Conservation (phyloP, 2,888 invertebrate species). For the Siphlonurus alternatus region DNA sequence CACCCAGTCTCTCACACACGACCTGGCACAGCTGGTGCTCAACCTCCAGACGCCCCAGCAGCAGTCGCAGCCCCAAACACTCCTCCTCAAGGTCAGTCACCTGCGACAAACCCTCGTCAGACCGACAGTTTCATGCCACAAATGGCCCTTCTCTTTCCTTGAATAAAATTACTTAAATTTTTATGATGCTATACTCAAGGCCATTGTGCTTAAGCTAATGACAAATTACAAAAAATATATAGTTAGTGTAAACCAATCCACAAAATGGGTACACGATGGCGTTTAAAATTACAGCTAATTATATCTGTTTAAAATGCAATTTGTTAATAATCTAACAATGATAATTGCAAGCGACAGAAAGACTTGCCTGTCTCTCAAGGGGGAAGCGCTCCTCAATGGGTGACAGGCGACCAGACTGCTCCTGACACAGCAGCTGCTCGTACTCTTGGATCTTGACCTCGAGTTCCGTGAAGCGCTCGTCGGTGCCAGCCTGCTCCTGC, state of each 20-base stretch:
- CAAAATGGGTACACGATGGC: too few species aligned
- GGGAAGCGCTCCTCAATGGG: slow-evolving; percentile 60
- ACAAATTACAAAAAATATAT: too few species aligned
- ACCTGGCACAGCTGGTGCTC: slow-evolving; percentile 11
- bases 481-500: slow-evolving; percentile 51
- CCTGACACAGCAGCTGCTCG: slow-evolving; percentile 49
- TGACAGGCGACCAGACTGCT: slow-evolving; percentile 37
- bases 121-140: too few species aligned
- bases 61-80: slow-evolving; percentile 36
- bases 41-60: slow-evolving; percentile 14
- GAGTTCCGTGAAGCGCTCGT: slow-evolving; percentile 56
- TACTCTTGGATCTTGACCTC: slow-evolving; percentile 61
- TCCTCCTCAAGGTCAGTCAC: slow-evolving; percentile 54
- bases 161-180: too few species aligned
- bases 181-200: too few species aligned
- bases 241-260: too few species aligned
- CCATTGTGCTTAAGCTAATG: too few species aligned
- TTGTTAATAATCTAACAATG: not conserved
- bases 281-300: too few species aligned
- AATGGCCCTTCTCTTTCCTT: too few species aligned
- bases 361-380: slow-evolving; percentile 39
- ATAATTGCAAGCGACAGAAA: not conserved
- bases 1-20: slow-evolving; percentile 9
- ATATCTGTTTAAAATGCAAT: too few species aligned
- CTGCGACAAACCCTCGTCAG: slow-evolving; percentile 23